Percentiles rank a stretch among this genome's conserved stretches.
These are phyloP conservation scores for Agrochola lota DNA, from an alignment of 2,888 invertebrate genomes.

Conservation along the genomic window DNA sequence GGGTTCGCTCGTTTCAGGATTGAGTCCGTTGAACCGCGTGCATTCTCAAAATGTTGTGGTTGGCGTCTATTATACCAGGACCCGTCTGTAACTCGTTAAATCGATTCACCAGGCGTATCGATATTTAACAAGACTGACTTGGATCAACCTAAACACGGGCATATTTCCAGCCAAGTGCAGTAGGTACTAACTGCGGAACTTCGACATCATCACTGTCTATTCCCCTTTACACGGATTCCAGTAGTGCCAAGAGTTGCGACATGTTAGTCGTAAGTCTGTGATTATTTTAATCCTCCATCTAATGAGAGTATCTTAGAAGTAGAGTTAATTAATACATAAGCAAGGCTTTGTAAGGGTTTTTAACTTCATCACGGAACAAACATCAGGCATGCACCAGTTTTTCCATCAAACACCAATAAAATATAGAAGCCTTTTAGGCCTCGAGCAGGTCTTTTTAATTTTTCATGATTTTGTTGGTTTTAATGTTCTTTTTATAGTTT, in stretches of 20 bases:
- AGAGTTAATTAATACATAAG: neutral
- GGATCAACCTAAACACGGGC: neutral
- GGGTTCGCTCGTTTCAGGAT: neutral
- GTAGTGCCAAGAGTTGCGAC: neutral
- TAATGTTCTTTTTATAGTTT: too few relatives aligned
- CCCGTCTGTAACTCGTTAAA: slow-evolving; percentile 7
- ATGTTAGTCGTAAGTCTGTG: neutral
- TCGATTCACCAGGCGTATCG: neutral
- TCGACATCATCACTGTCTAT: neutral
- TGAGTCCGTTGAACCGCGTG: neutral
- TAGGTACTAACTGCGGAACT: neutral
- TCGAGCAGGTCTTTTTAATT: too few relatives aligned
- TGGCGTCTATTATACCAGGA: neutral
- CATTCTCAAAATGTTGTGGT: neutral
- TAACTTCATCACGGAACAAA: neutral
- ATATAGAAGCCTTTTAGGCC: too few relatives aligned
- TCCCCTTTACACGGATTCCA: neutral
- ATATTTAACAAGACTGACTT: slow-evolving; percentile 2
- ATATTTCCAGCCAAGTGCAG: neutral
- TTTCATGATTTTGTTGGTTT: too few relatives aligned
- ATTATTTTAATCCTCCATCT: neutral
- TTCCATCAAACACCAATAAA: too few relatives aligned
- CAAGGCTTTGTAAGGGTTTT: neutral
- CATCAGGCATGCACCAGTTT: too few relatives aligned
- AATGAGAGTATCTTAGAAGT: neutral